Evolutionary conservation across 2,113 vertebrate species (phyloP), one percentile per base, ranked within the genome.

Genomic region (Carlito syrichta): DNA sequence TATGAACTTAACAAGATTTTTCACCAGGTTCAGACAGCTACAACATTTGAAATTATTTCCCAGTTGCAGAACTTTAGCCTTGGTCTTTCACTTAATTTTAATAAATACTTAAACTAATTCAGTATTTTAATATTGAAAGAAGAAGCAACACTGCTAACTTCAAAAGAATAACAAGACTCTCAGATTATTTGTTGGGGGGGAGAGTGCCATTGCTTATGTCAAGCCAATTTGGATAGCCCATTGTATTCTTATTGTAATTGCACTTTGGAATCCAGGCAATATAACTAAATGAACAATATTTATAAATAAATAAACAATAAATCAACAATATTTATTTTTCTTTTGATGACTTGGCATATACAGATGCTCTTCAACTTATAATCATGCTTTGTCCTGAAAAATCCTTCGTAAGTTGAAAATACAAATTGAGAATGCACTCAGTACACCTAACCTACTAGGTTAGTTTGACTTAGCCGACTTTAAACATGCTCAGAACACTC

Each of bases 111-210:
- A 60, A 85, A 40, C 71, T 52, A 12, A 88, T 77, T 40, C 23
- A 52, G 9, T 38, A 79, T 66, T 87, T 93, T 85, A 66, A 43
- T 93, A 76, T 23, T 78, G 73, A 97, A 86, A 73, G 78, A 87
- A 87, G 62, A 95, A 45, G 30, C 27, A 89, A n/a, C 54, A 30
- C 60, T 95, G 76, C 22, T 93, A 79, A 78, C 84, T 84, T 90
- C 17, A 71, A 93, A 93, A 81, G 17, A 89, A 69, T 86, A 58
- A 45, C 16, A 94, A 71, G 10, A 66, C 10, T 50, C 23, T 35
- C 66, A 74, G 23, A 84, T 88, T 84, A 66, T 93, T 58, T 85
- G 4, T 84, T 60, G 71, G 14, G 17, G 4, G 16, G 11, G 4
- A 5, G 6, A 17, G 23, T 16, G 11, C 1, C 32, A 10, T 54